Evolutionary conservation across 2,888 invertebrate species (phyloP).

Genomic region (Helicoverpa assulta): DNA sequence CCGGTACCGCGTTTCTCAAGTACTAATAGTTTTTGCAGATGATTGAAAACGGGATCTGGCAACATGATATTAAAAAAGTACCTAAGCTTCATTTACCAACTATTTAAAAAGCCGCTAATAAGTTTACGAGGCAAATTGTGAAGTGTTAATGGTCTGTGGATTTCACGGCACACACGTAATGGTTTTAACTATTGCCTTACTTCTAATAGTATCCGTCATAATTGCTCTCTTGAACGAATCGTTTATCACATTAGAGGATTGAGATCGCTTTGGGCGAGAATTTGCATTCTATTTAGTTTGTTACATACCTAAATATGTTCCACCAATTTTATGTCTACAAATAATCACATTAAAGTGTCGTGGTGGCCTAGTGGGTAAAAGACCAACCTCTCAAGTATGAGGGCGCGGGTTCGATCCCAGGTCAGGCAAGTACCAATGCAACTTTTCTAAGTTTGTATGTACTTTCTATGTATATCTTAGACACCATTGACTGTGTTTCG

Average conservation of each 20-base stretch:
- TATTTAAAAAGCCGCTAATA: conserved; percentile 55
- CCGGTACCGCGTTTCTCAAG: conserved; percentile 40
- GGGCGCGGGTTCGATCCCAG: too few relatives aligned
- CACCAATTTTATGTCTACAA: conserved; percentile 55
- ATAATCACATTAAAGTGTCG: too few relatives aligned
- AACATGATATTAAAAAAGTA: conserved; percentile 42
- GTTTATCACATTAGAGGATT: conserved; percentile 84
- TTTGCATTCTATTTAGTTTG: conserved; percentile 75
- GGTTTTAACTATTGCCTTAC: conserved; percentile 70
- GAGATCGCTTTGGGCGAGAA: conserved; percentile 74
- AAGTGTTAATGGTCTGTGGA: conserved; percentile 79
- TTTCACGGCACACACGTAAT: conserved; percentile 76
- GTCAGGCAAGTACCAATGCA: too few relatives aligned
- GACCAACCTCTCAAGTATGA: too few relatives aligned
- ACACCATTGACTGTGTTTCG: too few relatives aligned
- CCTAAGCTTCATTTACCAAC: conserved; percentile 38
- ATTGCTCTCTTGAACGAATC: conserved; percentile 86
- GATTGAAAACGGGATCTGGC: conserved; percentile 54
- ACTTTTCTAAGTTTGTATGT: too few relatives aligned
- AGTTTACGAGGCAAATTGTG: conserved; percentile 70
- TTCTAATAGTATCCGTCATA: conserved; percentile 73
- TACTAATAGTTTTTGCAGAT: conserved; percentile 49
- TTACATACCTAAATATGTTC: conserved; percentile 65
- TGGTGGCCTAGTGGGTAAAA: too few relatives aligned
- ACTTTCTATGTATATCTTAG: too few relatives aligned